These are phyloP conservation scores for Papilio helenus DNA, from an alignment of 1,140 invertebrate species.

Conservation along the genomic window DNA sequence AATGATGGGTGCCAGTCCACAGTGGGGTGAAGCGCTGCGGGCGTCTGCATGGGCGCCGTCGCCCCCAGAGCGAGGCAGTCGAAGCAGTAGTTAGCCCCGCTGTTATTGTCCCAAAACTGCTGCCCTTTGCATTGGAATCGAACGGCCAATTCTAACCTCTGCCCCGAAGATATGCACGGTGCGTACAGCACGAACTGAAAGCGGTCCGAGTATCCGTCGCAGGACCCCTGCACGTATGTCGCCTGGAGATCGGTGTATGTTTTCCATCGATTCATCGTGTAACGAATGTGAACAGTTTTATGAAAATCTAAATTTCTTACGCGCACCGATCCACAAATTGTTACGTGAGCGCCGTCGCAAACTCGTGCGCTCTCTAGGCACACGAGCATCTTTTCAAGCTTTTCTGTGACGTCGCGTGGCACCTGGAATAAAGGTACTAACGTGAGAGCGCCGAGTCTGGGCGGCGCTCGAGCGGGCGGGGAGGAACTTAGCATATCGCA, in stretches of 20 bases:
- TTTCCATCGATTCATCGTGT: constrained; percentile 93
- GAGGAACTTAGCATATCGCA: constrained; percentile 80
- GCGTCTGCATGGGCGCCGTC: constrained; percentile 45
- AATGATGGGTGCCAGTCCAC: constrained; percentile 81
- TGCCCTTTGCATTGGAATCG: constrained; percentile 91
- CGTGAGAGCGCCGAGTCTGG: constrained; percentile 80
- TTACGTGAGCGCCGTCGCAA: constrained; percentile 87
- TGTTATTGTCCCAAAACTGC: constrained; percentile 96
- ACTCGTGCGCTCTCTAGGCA: constrained; percentile 93
- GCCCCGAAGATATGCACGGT: constrained; percentile 88
- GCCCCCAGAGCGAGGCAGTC: constrained; percentile 87
- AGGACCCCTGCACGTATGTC: constrained; percentile 93
- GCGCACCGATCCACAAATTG: constrained; percentile 93
- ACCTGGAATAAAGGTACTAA: constrained; percentile 91
- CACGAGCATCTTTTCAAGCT: constrained; percentile 91
- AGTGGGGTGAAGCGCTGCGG: constrained; percentile 64
- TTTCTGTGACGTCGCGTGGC: constrained; percentile 89
- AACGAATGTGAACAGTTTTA: constrained; percentile 94
- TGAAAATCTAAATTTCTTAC: constrained; percentile 96
- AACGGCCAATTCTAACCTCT: constrained; percentile 91
- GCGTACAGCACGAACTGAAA: constrained; percentile 91
- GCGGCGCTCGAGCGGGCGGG: constrained; percentile 62
- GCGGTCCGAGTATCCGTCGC: constrained; percentile 96
- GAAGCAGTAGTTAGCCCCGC: constrained; percentile 92
- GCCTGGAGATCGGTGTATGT: constrained; percentile 92